Evolutionary conservation across 2,113 vertebrate genomes (phyloP), one percentile per base, ranked within the genome.

Genomic region (Platycercus adscitus): DNA sequence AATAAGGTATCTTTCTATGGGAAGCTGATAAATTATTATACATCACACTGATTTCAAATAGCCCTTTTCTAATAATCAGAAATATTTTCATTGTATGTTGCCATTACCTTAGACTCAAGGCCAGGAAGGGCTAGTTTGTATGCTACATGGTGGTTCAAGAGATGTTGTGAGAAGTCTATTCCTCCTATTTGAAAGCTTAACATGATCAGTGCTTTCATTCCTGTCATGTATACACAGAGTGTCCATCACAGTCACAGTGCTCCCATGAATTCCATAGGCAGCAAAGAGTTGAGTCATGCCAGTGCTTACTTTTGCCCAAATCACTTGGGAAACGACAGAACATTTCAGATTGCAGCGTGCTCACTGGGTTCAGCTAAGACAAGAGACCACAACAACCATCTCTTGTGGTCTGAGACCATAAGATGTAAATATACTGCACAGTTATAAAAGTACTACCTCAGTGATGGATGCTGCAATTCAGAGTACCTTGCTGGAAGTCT

Each of bases 141-240:
- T 35, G 6, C 29, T 43, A 4, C n/a, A n/a, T 20, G 50, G 26
- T 25, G 13, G 33, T 31, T 70, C 61, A 75, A 84, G 55, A 79
- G 55, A 25, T 46, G 11, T 46, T 20, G 7, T 23, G 37, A 87
- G 37, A n/a, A 61, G 7, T 11, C 17, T n/a, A 0, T 49, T 86
- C 10, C 37, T 94, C 8, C 37, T 81, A 12, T 55, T 55, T 50
- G 31, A 61, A 61, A 70, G 24, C 16, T 47, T 37, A 52, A 6
- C 0, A 3, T 0, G 1, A 53, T 29, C 2, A 1, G 13, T 55
- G 46, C 35, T 82, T 86, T 75, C n/a, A 46, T 66, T 66, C 41
- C 33, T 71, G 8, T 9, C 50, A 10, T 5, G 23, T 60, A n/a
- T n/a, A 20, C 46, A 47, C 0, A 1, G 24, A 53, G 18, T 31